Evolutionary conservation across 2,797 vertebrate genomes (phyloP), one percentile per base, ranked within the genome.

Genomic region (Trachops cirrhosus): DNA sequence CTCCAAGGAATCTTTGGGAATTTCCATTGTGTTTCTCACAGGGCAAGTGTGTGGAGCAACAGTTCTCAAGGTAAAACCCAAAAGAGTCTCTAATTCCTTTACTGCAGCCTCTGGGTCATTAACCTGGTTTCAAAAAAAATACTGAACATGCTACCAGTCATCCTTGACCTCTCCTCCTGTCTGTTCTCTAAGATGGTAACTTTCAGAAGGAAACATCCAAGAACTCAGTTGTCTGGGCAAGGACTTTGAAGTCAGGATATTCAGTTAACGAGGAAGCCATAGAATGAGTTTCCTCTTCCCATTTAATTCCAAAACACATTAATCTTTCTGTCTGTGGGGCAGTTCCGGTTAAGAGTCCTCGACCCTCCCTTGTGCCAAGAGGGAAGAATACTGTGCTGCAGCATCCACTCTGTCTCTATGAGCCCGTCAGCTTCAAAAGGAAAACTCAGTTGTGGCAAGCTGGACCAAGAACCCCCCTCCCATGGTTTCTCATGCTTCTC

Each of bases 51-150:
- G 97, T 21, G 98, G 98, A 95, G 98, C 73, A 91, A 91, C 97
- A 0, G 86, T 90, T 85, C 11, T 91, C 95, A 99, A 93, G 2
- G 98, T 96, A 96, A 99, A 99, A 37, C 98, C 98, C 97, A 99
- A 96, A 16, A 74, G 93, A 10, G 78, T 44, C 97, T 99, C 98
- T 93, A 99, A 95, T 57, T 99, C 98, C 91, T 97, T 96, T 71
- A 99, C 44, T 3, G 99, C 98, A 48, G 41, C 94, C 78, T 94
- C 97, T 37, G 97, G 97, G 62, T 99, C 98, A 67, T 86, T 7
- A 0, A 99, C 99, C 99, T 99, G 94, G 80, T 97, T 96, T 75
- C n/a, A 39, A 82, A 77, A 34, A 96, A 34, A 94, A 95, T 12
- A 77, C 0, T 71, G 44, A 93, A 44, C 22, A 22, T 41, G 62